Evolutionary conservation across 2,888 invertebrate species (phyloP), one percentile per base, ranked within the genome.

Genomic region (Byasa hedistus): DNA sequence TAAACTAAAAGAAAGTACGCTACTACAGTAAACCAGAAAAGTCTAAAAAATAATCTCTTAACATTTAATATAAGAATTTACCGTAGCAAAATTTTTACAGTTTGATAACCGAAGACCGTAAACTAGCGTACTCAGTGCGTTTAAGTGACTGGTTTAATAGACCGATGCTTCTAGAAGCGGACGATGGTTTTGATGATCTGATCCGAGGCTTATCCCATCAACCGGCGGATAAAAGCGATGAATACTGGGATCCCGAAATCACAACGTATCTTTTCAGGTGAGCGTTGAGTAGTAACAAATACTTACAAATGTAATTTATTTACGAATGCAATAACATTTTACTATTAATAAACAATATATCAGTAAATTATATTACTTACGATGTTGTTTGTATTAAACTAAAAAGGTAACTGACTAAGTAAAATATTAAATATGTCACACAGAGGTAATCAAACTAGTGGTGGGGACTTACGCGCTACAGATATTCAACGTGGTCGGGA

Each of bases 241-340:
- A 56, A 52, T 70, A 62, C 44, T 70, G 57, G 55, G 32, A 32
- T 24, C 48, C 21, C 12, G 69, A 68, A 51, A 56, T 66, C n/a
- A 70, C 69, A 36, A 17, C n/a, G 23, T 60, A 63, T 63, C 59
- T 70, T n/a, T 70, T 70, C 24, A 64, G 60, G 94, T 94, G 66
- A 15, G 39, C 15, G 39, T 12, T 15, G 39, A 39, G 15, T 39
- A n/a, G n/a, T n/a, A n/a, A n/a, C n/a, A n/a, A n/a, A n/a, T n/a
- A n/a, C 12, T 39, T 15, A 39, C 10, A 15, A 39, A 15, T 15
- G 12, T 17, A 15, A 39, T 39, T 39, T 39, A 1, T 15, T 39
- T 39, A 15, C 15, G 10, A 39, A 39, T 39, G 12, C 0, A 15
- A 39, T 17, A 39, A 39, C 15, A 39, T 15, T 12, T 39, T 15